Evolutionary conservation across 2,888 invertebrate genomes (phyloP), one percentile per base, ranked within the genome.

Genomic region (Ophion slaviceki): DNA sequence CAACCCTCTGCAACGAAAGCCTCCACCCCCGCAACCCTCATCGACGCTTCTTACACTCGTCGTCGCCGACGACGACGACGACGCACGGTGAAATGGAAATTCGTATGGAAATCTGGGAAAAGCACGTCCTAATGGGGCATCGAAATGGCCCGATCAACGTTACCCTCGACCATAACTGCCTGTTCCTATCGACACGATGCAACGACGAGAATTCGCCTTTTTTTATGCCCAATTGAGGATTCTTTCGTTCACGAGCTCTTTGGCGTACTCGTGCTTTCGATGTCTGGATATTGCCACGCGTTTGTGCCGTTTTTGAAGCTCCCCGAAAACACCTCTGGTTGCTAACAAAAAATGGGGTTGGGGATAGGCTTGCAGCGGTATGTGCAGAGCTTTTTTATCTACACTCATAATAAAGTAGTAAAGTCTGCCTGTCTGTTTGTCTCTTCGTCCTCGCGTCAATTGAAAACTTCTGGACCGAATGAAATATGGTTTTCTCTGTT

Each of bases 51-150:
- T 82, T 71, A 20, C 66, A 45, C 70, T 61, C 76, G 53, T 80
- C 72, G 76, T 57, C 20, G 61, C 47, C 59, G 61, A 61, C 78
- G 68, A 36, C 70, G 68, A 64, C 68, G 84, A 64, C 68, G 84
- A 85, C 86, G 86, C 85, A 85, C 79, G 72, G 66, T 66, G 67
- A 82, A 89, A 87, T 86, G 84, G 72, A 87, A 87, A 87, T 87
- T 85, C 81, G 72, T 75, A 86, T 85, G 83, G 85, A 82, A 86
- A 87, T 86, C 79, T 71, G 62, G 59, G 67, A 66, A 61, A 17
- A 64, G 70, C 77, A 83, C 80, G 71, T 74, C 70, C 80, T 84
- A 86, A 87, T 86, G 86, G 84, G 81, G 81, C 83, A 74, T 84
- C 84, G 62, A 80, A 80, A 77, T 71, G 68, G 80, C 77, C 81